Evolutionary conservation across 2,797 vertebrate genomes (phyloP).

Genomic region (Apogon talboti): DNA sequence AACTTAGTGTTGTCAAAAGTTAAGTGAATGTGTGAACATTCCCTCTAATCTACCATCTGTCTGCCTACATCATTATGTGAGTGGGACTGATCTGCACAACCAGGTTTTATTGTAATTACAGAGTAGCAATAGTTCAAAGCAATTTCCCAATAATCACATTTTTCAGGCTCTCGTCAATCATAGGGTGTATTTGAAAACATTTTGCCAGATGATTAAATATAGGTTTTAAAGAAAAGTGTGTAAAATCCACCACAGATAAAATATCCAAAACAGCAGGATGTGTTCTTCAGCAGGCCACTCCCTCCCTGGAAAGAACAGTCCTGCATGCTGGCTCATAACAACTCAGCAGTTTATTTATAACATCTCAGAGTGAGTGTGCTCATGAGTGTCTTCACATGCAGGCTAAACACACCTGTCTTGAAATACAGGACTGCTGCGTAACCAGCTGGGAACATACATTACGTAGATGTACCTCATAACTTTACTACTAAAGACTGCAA

Average conservation of each 20-base stretch:
- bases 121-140: conserved; percentile 13
- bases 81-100: conserved; percentile 19
- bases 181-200: not conserved
- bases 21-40: conserved; percentile 11
- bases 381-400: conserved; percentile 58
- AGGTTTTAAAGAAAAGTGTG: not conserved
- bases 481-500: not conserved
- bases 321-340: conserved; percentile 73
- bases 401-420: conserved; percentile 66
- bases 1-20: not conserved
- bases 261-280: conserved; percentile 23
- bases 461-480: conserved; percentile 7
- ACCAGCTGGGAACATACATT: conserved; percentile 51
- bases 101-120: conserved; percentile 9
- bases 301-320: conserved; percentile 65
- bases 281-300: conserved; percentile 58
- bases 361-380: conserved; percentile 62
- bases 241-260: conserved; percentile 13
- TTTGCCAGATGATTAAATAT: not conserved
- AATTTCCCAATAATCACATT: not conserved
- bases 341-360: conserved; percentile 83
- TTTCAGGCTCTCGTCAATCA: conserved; percentile 4
- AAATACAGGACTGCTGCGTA: conserved; percentile 46
- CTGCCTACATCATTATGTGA: conserved; percentile 4
- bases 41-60: not conserved